Conservation (phyloP, 2,888 invertebrate genomes). For the Drosophila stalkeri region DNA sequence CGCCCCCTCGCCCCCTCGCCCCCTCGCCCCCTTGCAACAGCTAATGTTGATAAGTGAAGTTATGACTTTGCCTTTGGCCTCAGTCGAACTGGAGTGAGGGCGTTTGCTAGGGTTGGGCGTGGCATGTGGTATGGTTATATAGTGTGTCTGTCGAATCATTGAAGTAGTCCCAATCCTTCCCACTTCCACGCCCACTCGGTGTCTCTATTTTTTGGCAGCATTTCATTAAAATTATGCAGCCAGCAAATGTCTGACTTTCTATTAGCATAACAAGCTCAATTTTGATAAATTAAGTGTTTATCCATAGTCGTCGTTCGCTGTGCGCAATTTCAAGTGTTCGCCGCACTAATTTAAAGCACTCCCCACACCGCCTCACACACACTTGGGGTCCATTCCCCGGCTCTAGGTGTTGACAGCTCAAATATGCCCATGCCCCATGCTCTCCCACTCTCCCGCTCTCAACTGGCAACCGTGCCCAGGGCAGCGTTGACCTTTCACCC, state of each 20-base stretch:
- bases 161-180: background rate
- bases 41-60: slow-evolving; percentile 83
- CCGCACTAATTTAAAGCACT: slow-evolving; percentile 72
- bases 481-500: slow-evolving; percentile 70
- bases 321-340: slow-evolving; percentile 44
- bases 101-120: background rate
- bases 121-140: background rate
- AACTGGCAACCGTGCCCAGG: slow-evolving; percentile 38
- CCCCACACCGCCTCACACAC: slow-evolving; percentile 27
- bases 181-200: background rate
- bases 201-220: slow-evolving; percentile 51
- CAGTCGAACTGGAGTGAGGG: slow-evolving; percentile 50
- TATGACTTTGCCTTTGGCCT: slow-evolving; percentile 77
- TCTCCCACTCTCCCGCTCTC: background rate
- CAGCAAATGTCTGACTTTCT: slow-evolving; percentile 58
- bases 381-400: background rate
- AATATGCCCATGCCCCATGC: slow-evolving; percentile 58
- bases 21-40: slow-evolving; percentile 53
- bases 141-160: slow-evolving; percentile 36
- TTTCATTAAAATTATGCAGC: slow-evolving; percentile 60
- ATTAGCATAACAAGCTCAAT: slow-evolving; percentile 82
- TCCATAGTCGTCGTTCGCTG: slow-evolving; percentile 52
- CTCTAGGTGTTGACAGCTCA: slow-evolving; percentile 75
- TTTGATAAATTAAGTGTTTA: slow-evolving; percentile 84
- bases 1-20: background rate